These are phyloP conservation scores for Saguinus imperator DNA, from an alignment of 2,113 vertebrate genomes.

Conservation along the genomic window DNA sequence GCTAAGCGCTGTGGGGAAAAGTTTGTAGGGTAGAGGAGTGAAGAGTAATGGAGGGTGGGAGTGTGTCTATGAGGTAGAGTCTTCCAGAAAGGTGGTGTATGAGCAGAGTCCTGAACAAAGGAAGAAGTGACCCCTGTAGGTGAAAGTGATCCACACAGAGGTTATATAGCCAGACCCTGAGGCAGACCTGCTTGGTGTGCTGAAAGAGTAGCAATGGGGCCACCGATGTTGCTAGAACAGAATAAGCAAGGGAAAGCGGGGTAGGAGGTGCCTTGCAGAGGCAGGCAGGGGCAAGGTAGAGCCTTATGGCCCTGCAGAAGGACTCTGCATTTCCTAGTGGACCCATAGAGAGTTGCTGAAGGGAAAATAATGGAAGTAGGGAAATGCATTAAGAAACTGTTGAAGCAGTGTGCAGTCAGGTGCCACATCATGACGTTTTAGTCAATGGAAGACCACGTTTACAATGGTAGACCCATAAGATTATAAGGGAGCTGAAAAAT, in stretches of 20 bases:
- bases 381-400: neutral
- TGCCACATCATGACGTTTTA: neutral
- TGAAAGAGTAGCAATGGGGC: neutral
- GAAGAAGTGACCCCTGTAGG: neutral
- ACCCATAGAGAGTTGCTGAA: neutral
- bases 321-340: neutral
- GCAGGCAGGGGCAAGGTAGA: neutral
- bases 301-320: neutral
- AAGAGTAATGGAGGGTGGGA: neutral
- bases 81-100: neutral
- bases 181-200: too few relatives aligned
- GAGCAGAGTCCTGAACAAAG: neutral
- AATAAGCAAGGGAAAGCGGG: fast-evolving
- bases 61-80: neutral
- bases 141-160: neutral
- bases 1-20: neutral
- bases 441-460: neutral
- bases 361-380: too few relatives aligned
- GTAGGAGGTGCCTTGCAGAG: neutral
- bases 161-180: too few relatives aligned
- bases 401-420: neutral
- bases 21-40: neutral
- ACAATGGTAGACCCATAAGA: neutral
- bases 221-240: fast-evolving
- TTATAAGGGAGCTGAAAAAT: neutral